Evolutionary conservation across 2,888 invertebrate species (phyloP), one percentile per base, ranked within the genome.

Genomic region (Scaptomyza polygonia): DNA sequence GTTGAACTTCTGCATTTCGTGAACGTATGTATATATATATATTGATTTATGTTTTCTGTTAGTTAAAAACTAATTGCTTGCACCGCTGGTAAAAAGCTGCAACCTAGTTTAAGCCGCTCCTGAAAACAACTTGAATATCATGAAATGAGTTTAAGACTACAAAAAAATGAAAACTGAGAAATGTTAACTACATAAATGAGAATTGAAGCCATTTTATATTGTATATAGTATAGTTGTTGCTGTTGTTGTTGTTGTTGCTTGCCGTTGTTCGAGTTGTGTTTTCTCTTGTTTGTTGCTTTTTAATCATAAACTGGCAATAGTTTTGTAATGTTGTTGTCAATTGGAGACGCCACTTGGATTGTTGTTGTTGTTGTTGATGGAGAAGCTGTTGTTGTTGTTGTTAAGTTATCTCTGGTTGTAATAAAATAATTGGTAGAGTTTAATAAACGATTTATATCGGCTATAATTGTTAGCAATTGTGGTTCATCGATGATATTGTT

Each of bases 381-480:
- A 51, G 47, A 8, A 45, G 45, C 21, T 29, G 62, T 59, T 73
- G 62, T 51, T 68, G 79, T 49, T 76, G 86, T 66, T 67, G 79
- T 77, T 67, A 82, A 68, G 83, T 91, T 91, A 90, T 91, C 89
- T 90, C 90, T 91, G 86, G 88, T 91, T 82, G 91, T 90, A 89
- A 91, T 90, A 84, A 91, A 90, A 90, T 91, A 91, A 91, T 91
- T 91, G 85, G 91, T 89, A 86, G 88, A 88, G 86, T 91, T 91
- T 89, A 91, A 86, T 89, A 91, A 88, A 83, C 89, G 89, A 89
- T 90, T 90, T 74, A 91, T 89, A 86, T 90, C 89, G 61, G 88
- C 79, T 74, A 91, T 86, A 76, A 91, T 86, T 72, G 83, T 81
- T 72, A 89, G 68, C 79, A 91, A 84, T 87, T 91, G 89, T 75